phyloP scores from a whole-genome alignment of 2,113 vertebrate genomes.

The Brachyhypopomus occidentalis region DNA sequence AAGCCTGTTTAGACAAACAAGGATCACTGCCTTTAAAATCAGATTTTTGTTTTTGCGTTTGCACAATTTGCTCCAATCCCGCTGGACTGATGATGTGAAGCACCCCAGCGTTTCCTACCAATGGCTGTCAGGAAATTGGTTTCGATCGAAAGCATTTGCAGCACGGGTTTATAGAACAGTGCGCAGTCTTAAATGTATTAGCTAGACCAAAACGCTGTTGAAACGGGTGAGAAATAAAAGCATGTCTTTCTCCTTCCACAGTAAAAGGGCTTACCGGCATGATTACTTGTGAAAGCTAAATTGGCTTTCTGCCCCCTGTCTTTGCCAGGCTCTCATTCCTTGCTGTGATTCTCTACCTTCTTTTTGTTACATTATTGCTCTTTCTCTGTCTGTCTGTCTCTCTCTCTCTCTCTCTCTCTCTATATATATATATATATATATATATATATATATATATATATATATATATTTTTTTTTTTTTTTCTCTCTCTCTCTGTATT shows the following conservation, averaged over 20 bases:
- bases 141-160: slow-evolving; percentile 34
- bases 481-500: neutral
- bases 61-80: neutral
- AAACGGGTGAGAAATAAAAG: slow-evolving; percentile 17
- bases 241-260: slow-evolving; percentile 50
- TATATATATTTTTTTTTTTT: slow-evolving; percentile 43
- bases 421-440: neutral
- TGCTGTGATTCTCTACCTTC: slow-evolving; percentile 26
- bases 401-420: slow-evolving; percentile 9
- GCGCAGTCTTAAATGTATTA: slow-evolving; percentile 29
- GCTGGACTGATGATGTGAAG: slow-evolving; percentile 8
- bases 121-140: slow-evolving; percentile 21
- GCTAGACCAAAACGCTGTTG: slow-evolving; percentile 10
- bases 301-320: slow-evolving; percentile 68
- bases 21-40: neutral
- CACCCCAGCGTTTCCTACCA: neutral
- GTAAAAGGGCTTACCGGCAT: slow-evolving; percentile 58
- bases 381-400: slow-evolving; percentile 2
- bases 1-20: neutral
- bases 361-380: neutral
- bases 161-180: slow-evolving; percentile 19
- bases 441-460: slow-evolving; percentile 28
- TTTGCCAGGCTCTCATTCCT: slow-evolving; percentile 33
- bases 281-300: slow-evolving; percentile 69
- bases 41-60: neutral